These are phyloP conservation scores for Acleris holmiana DNA, from an alignment of 2,888 invertebrate species.

Conservation along the genomic window DNA sequence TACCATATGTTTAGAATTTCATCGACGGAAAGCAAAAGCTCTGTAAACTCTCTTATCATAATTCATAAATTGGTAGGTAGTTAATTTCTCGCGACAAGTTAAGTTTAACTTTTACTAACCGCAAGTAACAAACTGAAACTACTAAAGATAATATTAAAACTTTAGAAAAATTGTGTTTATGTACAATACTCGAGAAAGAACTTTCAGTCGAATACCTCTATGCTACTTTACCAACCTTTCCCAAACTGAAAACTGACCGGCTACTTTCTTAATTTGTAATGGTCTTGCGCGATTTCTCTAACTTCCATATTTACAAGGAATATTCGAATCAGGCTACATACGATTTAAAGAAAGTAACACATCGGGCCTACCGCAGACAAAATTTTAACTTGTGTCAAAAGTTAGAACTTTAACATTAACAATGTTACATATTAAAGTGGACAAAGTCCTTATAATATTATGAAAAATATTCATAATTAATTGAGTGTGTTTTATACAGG, in stretches of 20 bases:
- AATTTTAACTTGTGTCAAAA: no score
- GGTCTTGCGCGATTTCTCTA: not conserved
- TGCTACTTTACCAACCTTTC: conserved; percentile 5
- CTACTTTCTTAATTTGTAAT: not conserved
- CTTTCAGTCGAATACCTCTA: not conserved
- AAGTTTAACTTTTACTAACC: not conserved
- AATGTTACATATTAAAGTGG: no score
- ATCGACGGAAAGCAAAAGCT: not conserved
- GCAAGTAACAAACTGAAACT: not conserved
- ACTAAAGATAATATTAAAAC: not conserved
- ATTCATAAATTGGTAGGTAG: not conserved
- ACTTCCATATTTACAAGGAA: not conserved
- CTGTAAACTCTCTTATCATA: not conserved
- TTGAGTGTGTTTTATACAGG: no score
- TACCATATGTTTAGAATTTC: not conserved
- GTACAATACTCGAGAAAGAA: not conserved
- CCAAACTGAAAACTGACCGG: not conserved
- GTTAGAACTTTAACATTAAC: no score
- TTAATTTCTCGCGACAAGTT: not conserved
- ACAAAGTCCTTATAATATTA: no score
- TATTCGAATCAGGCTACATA: no score
- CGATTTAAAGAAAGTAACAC: no score
- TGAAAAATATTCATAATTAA: no score
- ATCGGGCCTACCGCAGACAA: no score
- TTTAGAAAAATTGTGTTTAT: conserved; percentile 1